Conservation (phyloP, 2,113 vertebrate genomes). For the Oncorhynchus gorbuscha region DNA sequence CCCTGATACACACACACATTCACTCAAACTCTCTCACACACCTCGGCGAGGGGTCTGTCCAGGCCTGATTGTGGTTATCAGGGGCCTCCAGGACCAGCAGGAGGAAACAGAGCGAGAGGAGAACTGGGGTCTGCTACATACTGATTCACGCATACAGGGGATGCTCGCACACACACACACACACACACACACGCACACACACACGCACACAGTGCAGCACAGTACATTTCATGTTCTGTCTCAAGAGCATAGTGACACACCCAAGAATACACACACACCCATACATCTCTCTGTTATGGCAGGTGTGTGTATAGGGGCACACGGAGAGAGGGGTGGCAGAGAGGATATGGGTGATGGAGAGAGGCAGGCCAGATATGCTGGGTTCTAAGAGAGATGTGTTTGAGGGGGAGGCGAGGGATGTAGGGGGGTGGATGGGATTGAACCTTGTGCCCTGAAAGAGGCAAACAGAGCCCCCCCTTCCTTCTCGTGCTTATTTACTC, state of each 20-base stretch:
- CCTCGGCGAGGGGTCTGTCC: constrained; percentile 37
- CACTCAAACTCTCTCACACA: too few relatives aligned
- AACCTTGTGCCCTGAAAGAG: too few relatives aligned
- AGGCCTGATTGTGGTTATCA: constrained; percentile 76
- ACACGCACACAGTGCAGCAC: background rate
- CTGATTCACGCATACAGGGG: constrained; percentile 17
- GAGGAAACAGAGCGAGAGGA: constrained; percentile 62
- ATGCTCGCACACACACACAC: background rate
- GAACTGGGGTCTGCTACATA: constrained; percentile 31
- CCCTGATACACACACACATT: too few relatives aligned
- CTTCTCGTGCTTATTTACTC: too few relatives aligned
- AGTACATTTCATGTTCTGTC: background rate
- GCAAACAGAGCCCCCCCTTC: too few relatives aligned
- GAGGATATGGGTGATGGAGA: too few relatives aligned
- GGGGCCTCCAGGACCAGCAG: constrained; percentile 57
- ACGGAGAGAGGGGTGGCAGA: background rate
- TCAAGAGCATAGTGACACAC: background rate
- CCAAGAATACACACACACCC: background rate
- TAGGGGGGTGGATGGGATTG: too few relatives aligned
- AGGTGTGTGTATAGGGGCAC: background rate
- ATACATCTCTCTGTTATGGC: background rate
- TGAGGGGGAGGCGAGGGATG: too few relatives aligned
- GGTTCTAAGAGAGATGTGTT: too few relatives aligned
- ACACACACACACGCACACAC: background rate
- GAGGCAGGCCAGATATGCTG: too few relatives aligned